phyloP scores from a whole-genome alignment of 2,113 vertebrate genomes.

The Aldabrachelys gigantea region DNA sequence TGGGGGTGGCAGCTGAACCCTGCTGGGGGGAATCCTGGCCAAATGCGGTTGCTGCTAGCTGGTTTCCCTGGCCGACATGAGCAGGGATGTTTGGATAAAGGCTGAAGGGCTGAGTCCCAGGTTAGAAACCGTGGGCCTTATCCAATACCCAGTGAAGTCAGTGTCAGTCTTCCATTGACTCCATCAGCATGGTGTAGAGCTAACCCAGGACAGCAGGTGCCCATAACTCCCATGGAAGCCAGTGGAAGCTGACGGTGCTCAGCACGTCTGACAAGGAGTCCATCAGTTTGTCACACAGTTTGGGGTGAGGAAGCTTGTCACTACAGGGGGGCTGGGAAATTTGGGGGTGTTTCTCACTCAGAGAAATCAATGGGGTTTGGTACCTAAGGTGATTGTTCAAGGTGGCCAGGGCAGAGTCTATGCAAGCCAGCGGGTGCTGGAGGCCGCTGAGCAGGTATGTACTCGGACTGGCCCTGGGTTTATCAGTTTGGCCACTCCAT shows the following conservation, averaged over 20 bases:
- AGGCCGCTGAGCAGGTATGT: not conserved
- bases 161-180: not conserved
- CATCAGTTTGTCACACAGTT: not conserved
- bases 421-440: not conserved
- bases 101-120: not conserved
- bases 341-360: not conserved
- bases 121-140: fast-evolving
- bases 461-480: not conserved
- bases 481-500: not conserved
- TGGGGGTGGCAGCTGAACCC: not conserved
- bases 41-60: not conserved
- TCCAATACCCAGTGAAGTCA: not conserved
- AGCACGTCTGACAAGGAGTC: no score
- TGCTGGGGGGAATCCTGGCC: fast-evolving
- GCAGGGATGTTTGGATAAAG: fast-evolving
- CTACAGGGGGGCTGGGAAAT: not conserved
- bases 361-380: not conserved
- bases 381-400: not conserved
- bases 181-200: not conserved
- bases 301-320: not conserved
- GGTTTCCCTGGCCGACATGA: not conserved
- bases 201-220: not conserved
- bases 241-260: not conserved
- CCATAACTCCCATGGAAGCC: not conserved
- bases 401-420: not conserved